These are phyloP conservation scores for Upupa epops DNA, from an alignment of 2,113 vertebrate genomes.

Conservation along the genomic window DNA sequence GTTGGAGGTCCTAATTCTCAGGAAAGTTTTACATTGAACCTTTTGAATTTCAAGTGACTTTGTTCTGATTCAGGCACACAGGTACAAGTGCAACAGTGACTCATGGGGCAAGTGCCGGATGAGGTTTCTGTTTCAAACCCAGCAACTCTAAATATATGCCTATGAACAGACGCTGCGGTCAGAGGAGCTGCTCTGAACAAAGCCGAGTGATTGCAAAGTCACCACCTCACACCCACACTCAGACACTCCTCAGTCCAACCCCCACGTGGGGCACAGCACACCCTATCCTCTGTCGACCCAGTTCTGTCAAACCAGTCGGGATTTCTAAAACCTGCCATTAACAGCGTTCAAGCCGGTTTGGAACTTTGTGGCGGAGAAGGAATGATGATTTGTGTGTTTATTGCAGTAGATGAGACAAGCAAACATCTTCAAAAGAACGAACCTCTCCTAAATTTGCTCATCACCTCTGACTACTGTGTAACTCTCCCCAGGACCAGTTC, in stretches of 20 bases:
- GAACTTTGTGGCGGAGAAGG: neutral
- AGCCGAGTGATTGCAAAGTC: fast-evolving
- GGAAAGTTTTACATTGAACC: neutral
- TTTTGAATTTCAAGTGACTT: neutral
- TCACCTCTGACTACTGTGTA: neutral
- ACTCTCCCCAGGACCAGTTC: neutral
- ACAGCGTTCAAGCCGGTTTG: neutral
- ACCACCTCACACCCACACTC: neutral
- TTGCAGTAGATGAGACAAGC: neutral
- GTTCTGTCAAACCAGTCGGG: neutral
- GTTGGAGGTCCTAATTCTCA: neutral
- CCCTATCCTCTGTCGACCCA: neutral
- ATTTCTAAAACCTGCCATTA: neutral
- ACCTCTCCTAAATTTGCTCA: neutral
- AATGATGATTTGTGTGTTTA: neutral
- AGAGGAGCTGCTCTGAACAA: neutral
- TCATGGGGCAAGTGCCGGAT: fast-evolving
- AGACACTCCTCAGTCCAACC: neutral
- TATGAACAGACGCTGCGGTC: fast-evolving
- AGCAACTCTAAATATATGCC: neutral
- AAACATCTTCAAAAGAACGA: neutral
- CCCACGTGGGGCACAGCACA: neutral
- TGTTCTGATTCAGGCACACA: neutral
- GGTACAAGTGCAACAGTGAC: neutral
- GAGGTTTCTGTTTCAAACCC: neutral